Conservation (phyloP, 2,888 invertebrate genomes). For the Panopea generosa region DNA sequence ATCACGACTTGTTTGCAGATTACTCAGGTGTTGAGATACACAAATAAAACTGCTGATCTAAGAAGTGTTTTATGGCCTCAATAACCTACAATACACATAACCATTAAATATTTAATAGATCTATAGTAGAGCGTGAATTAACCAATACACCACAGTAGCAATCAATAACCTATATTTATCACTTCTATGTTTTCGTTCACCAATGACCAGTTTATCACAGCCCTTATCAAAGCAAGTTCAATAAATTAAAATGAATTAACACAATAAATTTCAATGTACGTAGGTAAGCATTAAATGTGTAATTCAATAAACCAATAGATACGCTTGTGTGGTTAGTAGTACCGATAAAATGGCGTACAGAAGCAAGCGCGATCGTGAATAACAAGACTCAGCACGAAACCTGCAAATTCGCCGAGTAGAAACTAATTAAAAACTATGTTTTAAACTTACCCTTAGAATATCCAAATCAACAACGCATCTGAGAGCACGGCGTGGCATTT, state of each 20-base stretch:
- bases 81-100: not conserved
- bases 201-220: too few relatives aligned
- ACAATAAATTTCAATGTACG: not conserved
- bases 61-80: too few relatives aligned
- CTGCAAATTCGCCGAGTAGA: not conserved
- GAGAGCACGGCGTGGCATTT: constrained; percentile 78
- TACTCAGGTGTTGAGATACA: too few relatives aligned
- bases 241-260: not conserved
- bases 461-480: constrained; percentile 78
- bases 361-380: constrained; percentile 39
- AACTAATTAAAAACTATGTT: not conserved
- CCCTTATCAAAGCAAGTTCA: too few relatives aligned
- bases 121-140: not conserved
- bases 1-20: too few relatives aligned
- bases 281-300: not conserved
- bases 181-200: not conserved
- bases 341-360: constrained; percentile 2
- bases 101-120: too few relatives aligned
- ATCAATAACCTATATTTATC: not conserved
- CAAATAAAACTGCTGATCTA: too few relatives aligned
- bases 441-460: constrained; percentile 71
- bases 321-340: not conserved
- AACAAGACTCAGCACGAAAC: constrained; percentile 34
- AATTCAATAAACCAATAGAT: constrained; percentile 2
- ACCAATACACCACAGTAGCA: not conserved